These are phyloP conservation scores for Trimorus sp. DNA, from an alignment of 2,888 invertebrate genomes.

Conservation along the genomic window DNA sequence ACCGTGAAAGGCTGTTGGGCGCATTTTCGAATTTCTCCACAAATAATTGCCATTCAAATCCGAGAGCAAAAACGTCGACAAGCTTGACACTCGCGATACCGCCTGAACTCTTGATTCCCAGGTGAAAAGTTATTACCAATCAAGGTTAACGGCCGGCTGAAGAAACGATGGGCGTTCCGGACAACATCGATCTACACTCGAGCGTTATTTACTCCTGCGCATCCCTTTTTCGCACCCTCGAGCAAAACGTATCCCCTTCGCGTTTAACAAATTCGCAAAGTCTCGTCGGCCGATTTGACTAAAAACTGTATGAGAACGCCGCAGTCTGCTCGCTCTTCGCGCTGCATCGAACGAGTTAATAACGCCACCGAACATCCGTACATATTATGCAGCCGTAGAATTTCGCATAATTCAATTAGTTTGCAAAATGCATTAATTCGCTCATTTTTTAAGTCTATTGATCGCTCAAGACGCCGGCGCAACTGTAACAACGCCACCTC, in stretches of 20 bases:
- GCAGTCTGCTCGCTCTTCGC: neutral
- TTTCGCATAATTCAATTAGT: slow-evolving; percentile 9
- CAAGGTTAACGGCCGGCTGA: slow-evolving; percentile 60
- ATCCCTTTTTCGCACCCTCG: slow-evolving; percentile 60
- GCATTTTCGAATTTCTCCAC: too few species aligned
- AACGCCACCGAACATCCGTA: too few species aligned
- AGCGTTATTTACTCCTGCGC: slow-evolving; percentile 65
- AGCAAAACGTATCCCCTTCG: slow-evolving; percentile 60
- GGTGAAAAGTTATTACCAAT: slow-evolving; percentile 47
- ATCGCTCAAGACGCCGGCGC: slow-evolving; percentile 24
- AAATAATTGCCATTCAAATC: too few species aligned
- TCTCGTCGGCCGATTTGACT: slow-evolving; percentile 31
- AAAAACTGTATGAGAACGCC: slow-evolving; percentile 12
- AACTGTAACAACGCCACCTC: slow-evolving; percentile 38
- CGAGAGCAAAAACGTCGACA: too few species aligned
- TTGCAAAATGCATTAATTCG: slow-evolving; percentile 11
- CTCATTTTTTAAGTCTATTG: slow-evolving; percentile 7
- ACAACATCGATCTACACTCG: slow-evolving; percentile 66
- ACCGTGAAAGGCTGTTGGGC: too few species aligned
- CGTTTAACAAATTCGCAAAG: slow-evolving; percentile 54
- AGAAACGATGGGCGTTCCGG: slow-evolving; percentile 67
- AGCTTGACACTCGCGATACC: too few species aligned
- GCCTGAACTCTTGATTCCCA: slow-evolving; percentile 28
- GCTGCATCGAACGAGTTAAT: neutral
- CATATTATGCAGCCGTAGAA: too few species aligned